Percentiles rank a stretch among this genome's conserved stretches.
Evolutionary conservation across 2,113 vertebrate species (phyloP).

Genomic region (Notarius quadriscutis): DNA sequence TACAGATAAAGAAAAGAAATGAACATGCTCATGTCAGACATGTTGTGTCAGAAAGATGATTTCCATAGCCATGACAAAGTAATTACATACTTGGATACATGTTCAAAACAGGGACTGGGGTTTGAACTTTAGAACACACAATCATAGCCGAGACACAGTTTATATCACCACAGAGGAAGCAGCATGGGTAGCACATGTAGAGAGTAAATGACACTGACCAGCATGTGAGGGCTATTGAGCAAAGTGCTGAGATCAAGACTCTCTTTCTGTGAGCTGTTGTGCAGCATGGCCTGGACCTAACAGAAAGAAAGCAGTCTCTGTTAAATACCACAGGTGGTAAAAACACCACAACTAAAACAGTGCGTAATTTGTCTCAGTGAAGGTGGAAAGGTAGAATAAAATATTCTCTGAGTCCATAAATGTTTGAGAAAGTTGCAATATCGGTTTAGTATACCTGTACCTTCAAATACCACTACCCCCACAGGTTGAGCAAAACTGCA

Average conservation of each 20-base stretch:
- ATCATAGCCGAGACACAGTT: not conserved
- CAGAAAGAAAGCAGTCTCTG: not conserved
- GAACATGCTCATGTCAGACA: not conserved
- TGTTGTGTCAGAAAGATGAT: not conserved
- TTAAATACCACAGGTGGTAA: not conserved
- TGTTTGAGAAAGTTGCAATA: not conserved
- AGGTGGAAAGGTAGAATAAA: not conserved
- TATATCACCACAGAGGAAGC: not conserved
- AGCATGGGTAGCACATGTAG: not conserved
- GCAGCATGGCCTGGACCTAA: constrained; percentile 86
- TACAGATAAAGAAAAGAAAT: constrained; percentile 55
- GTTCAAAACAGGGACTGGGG: not conserved
- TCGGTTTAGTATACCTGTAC: not conserved
- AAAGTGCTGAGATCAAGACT: constrained; percentile 85
- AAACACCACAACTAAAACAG: not conserved
- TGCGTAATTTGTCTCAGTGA: not conserved
- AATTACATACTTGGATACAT: not conserved
- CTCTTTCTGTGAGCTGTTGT: constrained; percentile 86
- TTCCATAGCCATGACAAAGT: constrained; percentile 1
- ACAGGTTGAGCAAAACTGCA: not conserved
- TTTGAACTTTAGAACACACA: not conserved
- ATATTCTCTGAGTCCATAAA: not conserved
- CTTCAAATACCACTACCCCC: not conserved
- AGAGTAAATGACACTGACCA: constrained; percentile 71
- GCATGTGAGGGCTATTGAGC: constrained; percentile 84